Conservation (phyloP, 2,888 invertebrate genomes). For the Trachelus troglodyta region DNA sequence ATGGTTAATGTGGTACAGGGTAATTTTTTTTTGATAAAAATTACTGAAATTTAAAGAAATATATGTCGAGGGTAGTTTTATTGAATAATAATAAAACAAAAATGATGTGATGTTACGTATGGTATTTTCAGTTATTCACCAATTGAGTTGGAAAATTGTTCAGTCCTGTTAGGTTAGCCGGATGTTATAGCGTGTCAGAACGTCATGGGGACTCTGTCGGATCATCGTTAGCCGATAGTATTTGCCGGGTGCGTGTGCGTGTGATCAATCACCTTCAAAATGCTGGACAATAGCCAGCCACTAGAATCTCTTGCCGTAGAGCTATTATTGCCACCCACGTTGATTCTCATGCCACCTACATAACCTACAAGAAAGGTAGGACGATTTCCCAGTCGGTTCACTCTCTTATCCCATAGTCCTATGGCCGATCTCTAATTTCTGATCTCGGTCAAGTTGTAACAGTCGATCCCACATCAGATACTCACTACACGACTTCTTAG, state of each 20-base stretch:
- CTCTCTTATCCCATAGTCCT: background rate
- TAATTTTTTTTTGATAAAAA: background rate
- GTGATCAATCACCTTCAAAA: constrained; percentile 63
- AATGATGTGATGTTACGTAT: background rate
- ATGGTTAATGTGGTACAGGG: background rate
- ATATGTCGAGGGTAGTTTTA: background rate
- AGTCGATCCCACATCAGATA: background rate
- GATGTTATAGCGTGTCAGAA: background rate
- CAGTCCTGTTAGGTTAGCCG: background rate
- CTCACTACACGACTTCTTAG: background rate
- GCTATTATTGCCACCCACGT: background rate
- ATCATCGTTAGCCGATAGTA: constrained; percentile 47
- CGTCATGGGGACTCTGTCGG: constrained; percentile 37
- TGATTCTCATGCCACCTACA: background rate
- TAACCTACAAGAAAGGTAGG: background rate
- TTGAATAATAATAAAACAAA: background rate
- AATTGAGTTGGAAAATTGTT: background rate
- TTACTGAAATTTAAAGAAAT: background rate
- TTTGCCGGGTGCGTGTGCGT: constrained; percentile 38
- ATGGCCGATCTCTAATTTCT: background rate
- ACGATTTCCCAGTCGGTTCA: background rate
- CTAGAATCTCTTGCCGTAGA: constrained; percentile 42
- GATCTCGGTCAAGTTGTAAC: background rate
- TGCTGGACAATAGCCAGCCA: constrained; percentile 56
- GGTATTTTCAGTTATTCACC: background rate